Conservation (phyloP, 2,113 vertebrate genomes). For the Xiphophorus maculatus region DNA sequence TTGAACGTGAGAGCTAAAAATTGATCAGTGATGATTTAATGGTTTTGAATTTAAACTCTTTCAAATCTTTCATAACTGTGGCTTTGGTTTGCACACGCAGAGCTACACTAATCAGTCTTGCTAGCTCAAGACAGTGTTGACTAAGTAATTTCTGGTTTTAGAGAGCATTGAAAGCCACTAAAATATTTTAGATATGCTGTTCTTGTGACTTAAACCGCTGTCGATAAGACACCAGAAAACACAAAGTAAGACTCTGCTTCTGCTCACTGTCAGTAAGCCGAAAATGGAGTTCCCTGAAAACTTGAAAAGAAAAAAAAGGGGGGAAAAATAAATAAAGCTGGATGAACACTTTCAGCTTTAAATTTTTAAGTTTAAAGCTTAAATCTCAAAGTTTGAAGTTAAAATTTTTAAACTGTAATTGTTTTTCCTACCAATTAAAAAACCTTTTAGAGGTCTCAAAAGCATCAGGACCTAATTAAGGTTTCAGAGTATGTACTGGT, state of each 20-base stretch:
- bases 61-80: background rate
- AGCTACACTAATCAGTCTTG: background rate
- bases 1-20: conserved; percentile 1
- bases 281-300: background rate
- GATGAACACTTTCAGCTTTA: background rate
- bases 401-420: too few species aligned
- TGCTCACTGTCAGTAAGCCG: background rate
- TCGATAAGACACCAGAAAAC: background rate
- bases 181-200: background rate
- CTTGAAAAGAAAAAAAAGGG: background rate
- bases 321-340: too few species aligned
- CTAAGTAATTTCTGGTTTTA: background rate
- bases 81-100: background rate
- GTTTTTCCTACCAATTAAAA: background rate
- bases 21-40: background rate
- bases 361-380: too few species aligned
- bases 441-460: too few species aligned
- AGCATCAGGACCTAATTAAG: too few species aligned
- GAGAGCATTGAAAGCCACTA: too few species aligned
- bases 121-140: background rate
- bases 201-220: background rate
- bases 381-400: too few species aligned
- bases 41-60: background rate
- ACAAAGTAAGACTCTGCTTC: too few species aligned
- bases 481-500: too few species aligned